Evolutionary conservation across 2,797 vertebrate genomes (phyloP), one percentile per base, ranked within the genome.

Genomic region (Pipistrellus pipistrellus): DNA sequence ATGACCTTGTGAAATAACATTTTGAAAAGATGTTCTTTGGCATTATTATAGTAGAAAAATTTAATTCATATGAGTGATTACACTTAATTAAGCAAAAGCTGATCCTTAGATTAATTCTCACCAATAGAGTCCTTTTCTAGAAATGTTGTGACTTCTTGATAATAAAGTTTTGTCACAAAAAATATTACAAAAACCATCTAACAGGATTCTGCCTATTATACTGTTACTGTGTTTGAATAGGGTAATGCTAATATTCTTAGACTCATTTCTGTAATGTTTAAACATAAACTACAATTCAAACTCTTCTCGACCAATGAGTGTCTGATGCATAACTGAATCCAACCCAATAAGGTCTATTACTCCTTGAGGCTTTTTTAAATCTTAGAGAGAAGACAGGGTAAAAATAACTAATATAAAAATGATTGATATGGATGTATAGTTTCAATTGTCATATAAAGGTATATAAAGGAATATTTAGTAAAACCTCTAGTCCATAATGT

Each of bases 141-240:
- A 91, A 64, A 62, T 48, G 68, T 71, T 91, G 23, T 89, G 38
- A 84, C 12, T 71, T 59, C 30, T 46, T 81, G 8, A 9, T 76
- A 83, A 73, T 55, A 89, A 87, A 25, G 4, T 81, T 94, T 83
- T 88, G 32, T 69, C 23, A 77, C 30, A 83, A 64, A 95, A 62
- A 57, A n/a, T n/a, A n/a, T n/a, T 51, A 57, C 8, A 73, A 6
- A 92, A 80, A 4, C 23, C 64, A 48, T 32, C 35, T 48, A 96
- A 55, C 17, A 32, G 55, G 13, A 72, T 77, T 7, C 71, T 85
- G 12, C 32, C n/a, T 87, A 27, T 73, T 91, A 12, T 75, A 27
- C 12, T 85, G 44, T 59, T 51, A 35, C 8, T 95, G 12, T 21
- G 53, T 93, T 44, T 82, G 32, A 85, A 55, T 94, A n/a, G 7